phyloP scores from a whole-genome alignment of 2,888 invertebrate species.

The Orchesellides sinensis region DNA sequence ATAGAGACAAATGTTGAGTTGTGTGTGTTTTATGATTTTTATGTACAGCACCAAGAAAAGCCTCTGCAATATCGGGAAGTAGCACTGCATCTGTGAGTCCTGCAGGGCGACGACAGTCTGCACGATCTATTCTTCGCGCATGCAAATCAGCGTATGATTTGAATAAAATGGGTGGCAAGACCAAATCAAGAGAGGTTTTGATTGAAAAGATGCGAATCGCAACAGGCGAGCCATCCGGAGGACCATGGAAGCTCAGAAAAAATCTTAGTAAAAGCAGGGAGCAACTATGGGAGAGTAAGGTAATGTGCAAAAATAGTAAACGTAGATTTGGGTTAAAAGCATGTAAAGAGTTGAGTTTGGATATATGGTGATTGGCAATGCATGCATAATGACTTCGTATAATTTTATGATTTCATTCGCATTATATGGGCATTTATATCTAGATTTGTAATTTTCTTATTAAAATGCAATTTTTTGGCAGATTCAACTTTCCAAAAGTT shows the following conservation, averaged over 20 bases:
- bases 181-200: conserved; percentile 72
- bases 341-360: neutral
- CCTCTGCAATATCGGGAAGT: conserved; percentile 62
- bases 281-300: conserved; percentile 74
- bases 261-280: conserved; percentile 74
- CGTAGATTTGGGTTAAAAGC: no score
- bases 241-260: conserved; percentile 67
- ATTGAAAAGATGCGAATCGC: conserved; percentile 71
- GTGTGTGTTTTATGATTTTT: neutral
- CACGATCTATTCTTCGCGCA: conserved; percentile 64
- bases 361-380: neutral
- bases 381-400: no score
- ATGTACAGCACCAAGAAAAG: conserved; percentile 63
- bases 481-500: conserved; percentile 71
- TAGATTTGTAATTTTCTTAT: conserved; percentile 1
- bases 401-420: no score
- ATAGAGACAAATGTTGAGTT: neutral
- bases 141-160: conserved; percentile 71
- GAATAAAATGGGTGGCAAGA: conserved; percentile 70
- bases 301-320: conserved; percentile 24
- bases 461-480: conserved; percentile 19
- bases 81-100: conserved; percentile 67
- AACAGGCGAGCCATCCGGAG: conserved; percentile 58
- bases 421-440: no score
- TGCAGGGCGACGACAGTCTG: conserved; percentile 62